Evolutionary conservation across 2,888 invertebrate species (phyloP), one percentile per base, ranked within the genome.

Genomic region (Heliconius cydno): DNA sequence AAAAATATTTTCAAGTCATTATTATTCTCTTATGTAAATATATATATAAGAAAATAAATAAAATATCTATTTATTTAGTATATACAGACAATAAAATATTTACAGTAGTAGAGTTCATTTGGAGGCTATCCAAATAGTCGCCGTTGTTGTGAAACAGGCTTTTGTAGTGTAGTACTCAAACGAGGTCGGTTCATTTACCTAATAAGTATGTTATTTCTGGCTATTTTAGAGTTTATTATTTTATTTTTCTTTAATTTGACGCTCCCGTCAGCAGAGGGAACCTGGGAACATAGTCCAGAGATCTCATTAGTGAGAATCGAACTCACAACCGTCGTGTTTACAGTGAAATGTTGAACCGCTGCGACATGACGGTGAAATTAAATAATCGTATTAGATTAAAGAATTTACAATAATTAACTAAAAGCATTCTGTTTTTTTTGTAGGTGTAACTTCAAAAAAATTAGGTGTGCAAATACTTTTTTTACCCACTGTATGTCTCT

Each of bases 141-240:
- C n/a, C 13, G 72, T n/a, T 10, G n/a, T 71, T 71, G 22, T n/a
- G 28, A 72, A 72, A 57, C n/a, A 72, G 72, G 57, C 30, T 72
- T 71, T 71, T 72, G 30, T 72, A 30, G 30, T 7, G 22, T 28
- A 19, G 22, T 72, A 28, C 28, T 30, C 12, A 3, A 72, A 57
- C 57, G 34, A 57, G 72, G 57, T 72, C 34, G 9, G 57, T 72
- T 57, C 57, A 30, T 57, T 57, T 57, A 57, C 72, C n/a, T 57
- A 72, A 52, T 46, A 71, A 25, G 46, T 28, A 15, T 28, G 57
- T 60, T 60, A 60, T 60, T n/a, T 60, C 60, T 10, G 10, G 12
- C 25, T 1, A 25, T 25, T 65, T 65, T 25, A 28, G 25, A 28
- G 65, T 65, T 28, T 25, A 28, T 6, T 15, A 0, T 25, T 65